Percentiles rank a stretch among this genome's conserved stretches.
These are phyloP conservation scores for Cossypha caffra DNA, from an alignment of 2,797 vertebrate species.

Conservation along the genomic window DNA sequence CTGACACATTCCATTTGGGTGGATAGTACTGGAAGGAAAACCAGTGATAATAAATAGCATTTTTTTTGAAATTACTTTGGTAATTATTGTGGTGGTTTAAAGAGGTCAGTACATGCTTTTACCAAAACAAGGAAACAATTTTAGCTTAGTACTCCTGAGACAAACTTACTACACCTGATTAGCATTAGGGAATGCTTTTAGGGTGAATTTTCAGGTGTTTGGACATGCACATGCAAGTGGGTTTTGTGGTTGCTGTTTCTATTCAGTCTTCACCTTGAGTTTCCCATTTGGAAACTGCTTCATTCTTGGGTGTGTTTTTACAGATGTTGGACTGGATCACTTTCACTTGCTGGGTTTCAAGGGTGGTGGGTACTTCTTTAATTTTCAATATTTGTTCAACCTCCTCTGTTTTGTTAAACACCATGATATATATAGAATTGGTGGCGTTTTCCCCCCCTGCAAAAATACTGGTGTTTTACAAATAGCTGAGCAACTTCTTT, in stretches of 20 bases:
- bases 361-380: background rate
- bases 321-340: slow-evolving; percentile 70
- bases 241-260: background rate
- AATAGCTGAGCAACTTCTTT: background rate
- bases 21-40: background rate
- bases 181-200: background rate
- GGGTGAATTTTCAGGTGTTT: background rate
- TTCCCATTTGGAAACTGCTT: background rate
- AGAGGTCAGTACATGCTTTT: background rate
- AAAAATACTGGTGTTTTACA: background rate
- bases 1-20: background rate
- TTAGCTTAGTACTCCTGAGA: background rate
- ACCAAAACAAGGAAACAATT: background rate
- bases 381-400: slow-evolving; percentile 65
- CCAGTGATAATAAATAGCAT: background rate
- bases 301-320: slow-evolving; percentile 38
- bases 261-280: background rate
- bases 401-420: slow-evolving; percentile 49
- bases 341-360: slow-evolving; percentile 30
- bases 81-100: background rate
- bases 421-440: background rate
- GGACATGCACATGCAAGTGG: background rate
- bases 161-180: background rate
- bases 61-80: background rate
- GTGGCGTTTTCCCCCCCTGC: background rate